Evolutionary conservation across 2,888 invertebrate genomes (phyloP).

Genomic region (Gryllus longicercus): DNA sequence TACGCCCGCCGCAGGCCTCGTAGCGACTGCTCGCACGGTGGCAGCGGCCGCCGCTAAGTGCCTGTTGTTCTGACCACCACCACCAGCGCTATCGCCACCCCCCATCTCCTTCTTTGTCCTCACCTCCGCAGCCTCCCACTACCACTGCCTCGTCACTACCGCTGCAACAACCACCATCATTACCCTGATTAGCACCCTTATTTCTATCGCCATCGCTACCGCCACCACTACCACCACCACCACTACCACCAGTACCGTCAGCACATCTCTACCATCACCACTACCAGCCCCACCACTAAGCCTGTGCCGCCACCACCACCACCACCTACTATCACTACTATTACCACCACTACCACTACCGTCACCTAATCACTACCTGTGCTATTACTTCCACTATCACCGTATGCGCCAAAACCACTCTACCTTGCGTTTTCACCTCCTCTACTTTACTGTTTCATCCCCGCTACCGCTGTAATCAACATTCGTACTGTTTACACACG

Average conservation of each 20-base stretch:
- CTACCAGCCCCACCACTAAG: neutral
- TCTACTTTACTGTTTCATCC: neutral
- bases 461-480: too few relatives aligned
- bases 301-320: neutral
- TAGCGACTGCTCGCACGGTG: too few relatives aligned
- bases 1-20: too few relatives aligned
- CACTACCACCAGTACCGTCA: neutral
- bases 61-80: neutral
- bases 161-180: too few relatives aligned
- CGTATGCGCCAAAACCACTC: neutral
- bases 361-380: too few relatives aligned
- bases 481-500: too few relatives aligned
- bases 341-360: neutral
- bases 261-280: neutral
- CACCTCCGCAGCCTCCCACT: neutral
- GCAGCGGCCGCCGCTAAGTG: too few relatives aligned
- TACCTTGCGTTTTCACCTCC: neutral
- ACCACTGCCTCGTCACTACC: neutral
- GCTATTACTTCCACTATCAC: neutral
- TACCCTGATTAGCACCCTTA: too few relatives aligned
- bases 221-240: neutral
- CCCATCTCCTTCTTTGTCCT: neutral
- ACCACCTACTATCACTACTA: neutral
- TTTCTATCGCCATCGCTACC: too few relatives aligned
- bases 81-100: neutral